Percentiles rank a stretch among this genome's conserved stretches.
Evolutionary conservation across 2,888 invertebrate genomes (phyloP).

Genomic region (Sesia apiformis): DNA sequence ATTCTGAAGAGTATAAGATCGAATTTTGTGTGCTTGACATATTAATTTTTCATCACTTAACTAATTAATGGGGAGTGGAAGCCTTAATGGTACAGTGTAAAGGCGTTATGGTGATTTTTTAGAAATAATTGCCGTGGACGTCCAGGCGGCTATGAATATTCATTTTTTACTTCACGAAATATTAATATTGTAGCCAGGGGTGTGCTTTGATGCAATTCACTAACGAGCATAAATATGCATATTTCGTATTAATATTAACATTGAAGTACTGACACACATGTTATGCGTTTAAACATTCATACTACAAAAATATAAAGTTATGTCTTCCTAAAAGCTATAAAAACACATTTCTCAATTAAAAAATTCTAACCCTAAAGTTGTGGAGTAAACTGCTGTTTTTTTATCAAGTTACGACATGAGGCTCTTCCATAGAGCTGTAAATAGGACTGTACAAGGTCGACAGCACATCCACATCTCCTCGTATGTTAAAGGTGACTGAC

Average conservation of each 20-base stretch:
- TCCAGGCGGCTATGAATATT: constrained; percentile 23
- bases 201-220: neutral
- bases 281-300: no score
- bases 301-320: no score
- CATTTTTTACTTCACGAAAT: constrained; percentile 9
- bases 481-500: no score
- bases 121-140: constrained; percentile 25
- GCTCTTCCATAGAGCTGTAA: no score
- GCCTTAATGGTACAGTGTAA: constrained; percentile 27
- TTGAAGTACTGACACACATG: neutral
- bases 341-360: neutral
- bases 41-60: constrained; percentile 2
- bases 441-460: no score
- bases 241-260: neutral
- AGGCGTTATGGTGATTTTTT: constrained; percentile 34
- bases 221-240: neutral
- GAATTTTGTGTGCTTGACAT: neutral
- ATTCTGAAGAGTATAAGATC: neutral
- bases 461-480: no score
- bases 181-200: neutral
- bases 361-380: no score
- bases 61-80: constrained; percentile 40
- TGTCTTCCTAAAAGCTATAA: no score
- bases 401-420: no score
- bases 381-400: no score